phyloP scores from a whole-genome alignment of 1,140 invertebrate species.

The honey bee (Apis mellifera) region Amel_HAv3.1 CM009935.2:2343501-2344000 shows the following conservation, averaged over 20 bases:
- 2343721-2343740: not conserved
- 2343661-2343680: not conserved
- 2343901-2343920: slow-evolving; percentile 6
- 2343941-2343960: slow-evolving; percentile 50
- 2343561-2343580: slow-evolving; percentile 13
- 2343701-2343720: not conserved
- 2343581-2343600: slow-evolving; percentile 18
- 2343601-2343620: not conserved
- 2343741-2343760: not conserved
- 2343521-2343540: too few relatives aligned
- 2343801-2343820: not conserved
- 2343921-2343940: not conserved
- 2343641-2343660: not conserved
- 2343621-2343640: not conserved
- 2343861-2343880: not conserved
- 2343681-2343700: not conserved
- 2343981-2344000: slow-evolving; percentile 35
- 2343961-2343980: slow-evolving; percentile 32
- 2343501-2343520: too few relatives aligned
- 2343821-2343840: accelerated
- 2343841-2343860: not conserved
- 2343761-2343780: not conserved
- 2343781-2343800: not conserved
- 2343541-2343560: too few relatives aligned
- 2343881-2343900: slow-evolving; percentile 35